Evolutionary conservation across 1,140 invertebrate genomes (phyloP), one percentile per base, ranked within the genome.

Genomic region (Apis cerana): DNA sequence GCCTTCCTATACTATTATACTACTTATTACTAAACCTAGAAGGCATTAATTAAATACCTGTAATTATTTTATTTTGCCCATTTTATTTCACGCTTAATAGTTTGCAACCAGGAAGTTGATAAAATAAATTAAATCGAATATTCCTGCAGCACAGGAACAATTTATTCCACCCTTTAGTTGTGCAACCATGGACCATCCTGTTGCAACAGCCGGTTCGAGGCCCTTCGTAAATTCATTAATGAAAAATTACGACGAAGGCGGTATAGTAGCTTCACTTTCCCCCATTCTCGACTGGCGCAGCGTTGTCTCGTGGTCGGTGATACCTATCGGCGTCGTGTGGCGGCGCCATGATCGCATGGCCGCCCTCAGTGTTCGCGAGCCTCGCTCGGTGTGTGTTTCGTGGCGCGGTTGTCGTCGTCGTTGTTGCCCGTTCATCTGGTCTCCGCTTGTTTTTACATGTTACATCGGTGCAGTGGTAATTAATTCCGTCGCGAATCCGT

Each of bases 331-430:
- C 58, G 69, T 54, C 91, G 85, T 62, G 43, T 85, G 86, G 88
- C 77, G 91, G 88, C 92, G 93, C 88, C 76, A 27, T 65, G 72
- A 69, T 91, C 89, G 92, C 91, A 92, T 93, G 91, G 93, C 93
- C 88, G 92, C 91, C 88, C 81, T 94, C 92, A 93, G 92, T 94
- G 90, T 87, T 93, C 91, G 83, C 91, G 91, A 92, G 91, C 88
- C 91, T 92, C 86, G 90, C 92, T 92, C 87, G 89, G 91, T 92
- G 93, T 84, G 91, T 91, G 91, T 92, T 90, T 89, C 88, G 84
- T 86, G 80, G 72, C 84, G 77, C 50, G 80, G 23, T 84, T 7
- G 69, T 82, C 76, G 74, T 80, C 72, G 61, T 61, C 50, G 70
- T 59, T 15, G 19, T 78, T 23, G 61, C 72, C 72, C 23, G 59